Conservation (phyloP, 1,140 invertebrate species). For the Philotrypesis tridentata region DNA sequence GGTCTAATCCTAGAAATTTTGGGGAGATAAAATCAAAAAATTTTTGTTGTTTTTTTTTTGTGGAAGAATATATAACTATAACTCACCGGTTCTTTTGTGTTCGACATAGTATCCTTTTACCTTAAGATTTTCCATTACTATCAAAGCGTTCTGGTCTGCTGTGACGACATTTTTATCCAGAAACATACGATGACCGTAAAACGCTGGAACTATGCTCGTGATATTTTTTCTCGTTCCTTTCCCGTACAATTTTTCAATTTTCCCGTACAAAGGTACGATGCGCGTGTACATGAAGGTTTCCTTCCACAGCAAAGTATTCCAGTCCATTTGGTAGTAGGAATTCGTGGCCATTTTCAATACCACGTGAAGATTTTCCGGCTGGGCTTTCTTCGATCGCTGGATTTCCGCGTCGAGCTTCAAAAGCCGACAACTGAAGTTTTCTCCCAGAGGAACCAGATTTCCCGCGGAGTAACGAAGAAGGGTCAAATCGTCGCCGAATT, state of each 20-base stretch:
- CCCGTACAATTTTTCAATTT: constrained; percentile 58
- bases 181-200: constrained; percentile 73
- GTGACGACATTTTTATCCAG: constrained; percentile 58
- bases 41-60: background rate
- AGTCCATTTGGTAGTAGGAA: constrained; percentile 61
- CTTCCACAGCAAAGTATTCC: constrained; percentile 63
- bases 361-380: constrained; percentile 57
- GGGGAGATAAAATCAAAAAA: constrained; percentile 1
- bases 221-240: constrained; percentile 60
- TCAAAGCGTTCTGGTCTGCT: constrained; percentile 73
- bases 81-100: constrained; percentile 64
- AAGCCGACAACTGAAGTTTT: constrained; percentile 77
- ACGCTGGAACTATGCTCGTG: constrained; percentile 70
- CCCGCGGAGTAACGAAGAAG: constrained; percentile 50
- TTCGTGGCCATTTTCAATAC: constrained; percentile 67
- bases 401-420: constrained; percentile 65
- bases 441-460: constrained; percentile 68
- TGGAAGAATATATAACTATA: background rate
- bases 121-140: constrained; percentile 76
- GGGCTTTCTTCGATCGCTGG: constrained; percentile 16
- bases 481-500: constrained; percentile 50
- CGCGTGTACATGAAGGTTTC: constrained; percentile 61
- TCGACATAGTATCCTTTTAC: constrained; percentile 68
- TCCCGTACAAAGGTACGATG: constrained; percentile 57
- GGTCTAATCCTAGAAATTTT: constrained; percentile 66